These are phyloP conservation scores for Manis pentadactyla DNA, from an alignment of 2,797 vertebrate genomes.

Conservation along the genomic window DNA sequence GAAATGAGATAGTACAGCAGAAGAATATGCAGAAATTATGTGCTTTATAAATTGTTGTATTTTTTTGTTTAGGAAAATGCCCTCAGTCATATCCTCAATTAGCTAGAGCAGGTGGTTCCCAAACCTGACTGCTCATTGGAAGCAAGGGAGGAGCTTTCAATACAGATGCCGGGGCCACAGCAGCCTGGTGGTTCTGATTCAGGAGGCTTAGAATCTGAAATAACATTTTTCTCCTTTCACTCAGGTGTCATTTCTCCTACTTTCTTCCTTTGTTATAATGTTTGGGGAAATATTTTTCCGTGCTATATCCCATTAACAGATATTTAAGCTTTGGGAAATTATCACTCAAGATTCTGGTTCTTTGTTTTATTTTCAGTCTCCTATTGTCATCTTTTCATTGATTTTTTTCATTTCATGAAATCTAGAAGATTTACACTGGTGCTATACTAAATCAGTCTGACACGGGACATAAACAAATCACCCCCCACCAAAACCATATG, in stretches of 20 bases:
- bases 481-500: background rate
- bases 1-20: background rate
- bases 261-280: background rate
- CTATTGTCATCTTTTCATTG: background rate
- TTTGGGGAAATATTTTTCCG: slow-evolving; percentile 8
- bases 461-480: background rate
- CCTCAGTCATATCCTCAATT: background rate
- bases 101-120: background rate
- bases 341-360: slow-evolving; percentile 36
- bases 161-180: background rate
- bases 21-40: background rate
- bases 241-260: background rate
- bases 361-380: slow-evolving; percentile 20
- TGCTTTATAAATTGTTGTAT: background rate
- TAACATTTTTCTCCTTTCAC: background rate
- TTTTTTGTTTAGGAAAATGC: background rate
- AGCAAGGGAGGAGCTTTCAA: background rate
- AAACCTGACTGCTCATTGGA: background rate
- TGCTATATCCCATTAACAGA: background rate
- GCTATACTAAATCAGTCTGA: background rate
- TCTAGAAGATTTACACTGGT: background rate
- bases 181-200: background rate
- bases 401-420: slow-evolving; percentile 27
- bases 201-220: background rate
- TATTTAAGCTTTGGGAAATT: background rate